A percentile compares a stretch with the other conserved stretches of the same genome.
Evolutionary conservation across 2,797 vertebrate genomes (phyloP).

Genomic region (Microctenopoma steveboyesi): DNA sequence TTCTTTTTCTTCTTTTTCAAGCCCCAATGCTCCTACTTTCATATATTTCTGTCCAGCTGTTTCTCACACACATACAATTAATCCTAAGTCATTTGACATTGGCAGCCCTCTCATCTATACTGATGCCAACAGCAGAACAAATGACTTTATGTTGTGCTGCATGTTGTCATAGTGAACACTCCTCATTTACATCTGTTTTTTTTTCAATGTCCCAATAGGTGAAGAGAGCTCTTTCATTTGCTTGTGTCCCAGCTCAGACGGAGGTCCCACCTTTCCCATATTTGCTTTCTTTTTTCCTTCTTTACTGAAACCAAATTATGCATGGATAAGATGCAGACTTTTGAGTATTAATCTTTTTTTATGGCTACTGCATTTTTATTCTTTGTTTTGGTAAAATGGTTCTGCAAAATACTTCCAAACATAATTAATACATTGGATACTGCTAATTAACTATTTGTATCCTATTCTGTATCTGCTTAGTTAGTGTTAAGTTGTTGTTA

Average conservation of each 20-base stretch:
- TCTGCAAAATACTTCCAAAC: background rate
- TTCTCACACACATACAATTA: slow-evolving; percentile 21
- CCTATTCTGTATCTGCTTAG: background rate
- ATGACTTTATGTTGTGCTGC: slow-evolving; percentile 69
- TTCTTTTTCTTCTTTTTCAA: slow-evolving; percentile 41
- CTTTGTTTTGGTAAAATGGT: background rate
- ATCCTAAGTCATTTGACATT: slow-evolving; percentile 48
- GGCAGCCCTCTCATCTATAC: slow-evolving; percentile 38
- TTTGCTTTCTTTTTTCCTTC: slow-evolving; percentile 26
- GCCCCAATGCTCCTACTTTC: slow-evolving; percentile 30
- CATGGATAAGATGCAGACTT: slow-evolving; percentile 24
- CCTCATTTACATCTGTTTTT: slow-evolving; percentile 62
- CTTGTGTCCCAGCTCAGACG: slow-evolving; percentile 49
- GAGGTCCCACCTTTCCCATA: slow-evolving; percentile 63
- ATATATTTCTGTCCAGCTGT: slow-evolving; percentile 28
- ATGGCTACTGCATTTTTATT: background rate
- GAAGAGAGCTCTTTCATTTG: slow-evolving; percentile 62
- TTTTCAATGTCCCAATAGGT: slow-evolving; percentile 39
- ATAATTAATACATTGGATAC: background rate
- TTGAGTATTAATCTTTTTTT: slow-evolving; percentile 1
- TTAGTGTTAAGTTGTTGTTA: background rate
- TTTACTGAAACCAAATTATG: slow-evolving; percentile 28
- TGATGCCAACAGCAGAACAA: slow-evolving; percentile 67
- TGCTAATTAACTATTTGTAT: background rate
- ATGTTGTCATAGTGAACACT: slow-evolving; percentile 69